phyloP scores from a whole-genome alignment of 2,113 vertebrate species.

The Lichenostomus cassidix region DNA sequence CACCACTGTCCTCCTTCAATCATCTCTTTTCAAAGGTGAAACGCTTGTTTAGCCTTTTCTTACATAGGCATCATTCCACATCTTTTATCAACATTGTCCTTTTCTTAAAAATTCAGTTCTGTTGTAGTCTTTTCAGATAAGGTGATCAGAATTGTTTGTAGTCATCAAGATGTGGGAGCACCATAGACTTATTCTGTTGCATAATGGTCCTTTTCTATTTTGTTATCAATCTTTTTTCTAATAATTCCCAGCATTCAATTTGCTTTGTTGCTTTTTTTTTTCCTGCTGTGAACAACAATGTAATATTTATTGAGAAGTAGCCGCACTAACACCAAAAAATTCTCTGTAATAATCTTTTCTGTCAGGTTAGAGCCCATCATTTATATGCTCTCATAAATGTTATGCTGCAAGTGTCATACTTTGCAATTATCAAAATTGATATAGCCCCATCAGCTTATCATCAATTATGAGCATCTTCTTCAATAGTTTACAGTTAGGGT shows the following conservation, averaged over 20 bases:
- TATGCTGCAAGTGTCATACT: background rate
- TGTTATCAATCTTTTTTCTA: background rate
- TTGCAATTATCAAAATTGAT: background rate
- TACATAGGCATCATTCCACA: background rate
- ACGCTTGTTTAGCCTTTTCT: background rate
- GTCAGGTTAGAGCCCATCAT: background rate
- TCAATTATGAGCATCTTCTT: background rate
- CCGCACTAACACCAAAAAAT: background rate
- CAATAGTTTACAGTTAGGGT: background rate
- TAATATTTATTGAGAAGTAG: background rate
- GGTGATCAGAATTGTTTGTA: background rate
- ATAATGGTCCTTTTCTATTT: background rate
- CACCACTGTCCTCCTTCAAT: background rate
- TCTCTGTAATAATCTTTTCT: too few species aligned
- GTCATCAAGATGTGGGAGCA: background rate
- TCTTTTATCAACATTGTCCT: background rate
- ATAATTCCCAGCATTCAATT: background rate
- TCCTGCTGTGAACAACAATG: background rate
- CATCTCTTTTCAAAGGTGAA: background rate
- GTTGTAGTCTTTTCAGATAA: background rate
- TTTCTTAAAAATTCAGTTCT: background rate
- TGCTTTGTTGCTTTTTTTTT: background rate
- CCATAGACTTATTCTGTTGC: background rate
- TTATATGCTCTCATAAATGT: background rate
- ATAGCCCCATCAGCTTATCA: background rate